A percentile compares a stretch with the other conserved stretches of the same genome.
Conservation (phyloP, 1,140 invertebrate genomes). For the Arion vulgaris region DNA sequence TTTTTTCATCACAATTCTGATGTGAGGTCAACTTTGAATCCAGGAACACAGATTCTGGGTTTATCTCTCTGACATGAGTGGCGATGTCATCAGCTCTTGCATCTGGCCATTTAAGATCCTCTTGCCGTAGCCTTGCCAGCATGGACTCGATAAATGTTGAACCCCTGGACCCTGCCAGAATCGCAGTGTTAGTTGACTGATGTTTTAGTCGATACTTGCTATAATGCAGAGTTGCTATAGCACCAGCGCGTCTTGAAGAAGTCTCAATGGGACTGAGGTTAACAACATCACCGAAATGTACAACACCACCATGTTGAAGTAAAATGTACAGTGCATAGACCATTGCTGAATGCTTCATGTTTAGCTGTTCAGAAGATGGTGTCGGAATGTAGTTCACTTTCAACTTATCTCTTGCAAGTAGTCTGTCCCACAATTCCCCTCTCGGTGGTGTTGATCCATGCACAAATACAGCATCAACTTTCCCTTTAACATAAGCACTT, state of each 20-base stretch:
- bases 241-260: not conserved
- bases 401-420: conserved; percentile 3
- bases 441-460: conserved; percentile 3
- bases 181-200: conserved; percentile 19
- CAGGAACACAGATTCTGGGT: conserved; percentile 16
- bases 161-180: conserved; percentile 24
- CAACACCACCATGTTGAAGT: conserved; percentile 19
- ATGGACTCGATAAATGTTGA: conserved; percentile 21
- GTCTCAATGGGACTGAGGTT: not conserved
- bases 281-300: conserved; percentile 33
- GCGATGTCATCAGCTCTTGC: conserved; percentile 28
- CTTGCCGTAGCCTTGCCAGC: conserved; percentile 9
- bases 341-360: conserved; percentile 10
- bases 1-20: not conserved
- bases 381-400: conserved; percentile 10
- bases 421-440: conserved; percentile 15
- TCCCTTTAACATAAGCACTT: conserved; percentile 28
- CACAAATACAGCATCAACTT: conserved; percentile 26
- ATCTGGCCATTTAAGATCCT: not conserved
- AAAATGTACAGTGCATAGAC: conserved; percentile 25
- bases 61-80: conserved; percentile 17
- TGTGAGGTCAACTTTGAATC: conserved; percentile 28
- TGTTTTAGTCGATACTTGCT: conserved; percentile 29
- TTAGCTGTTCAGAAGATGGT: not conserved
- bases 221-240: conserved; percentile 9